These are phyloP conservation scores for Pedetes capensis DNA, from an alignment of 2,113 vertebrate species.

Conservation along the genomic window DNA sequence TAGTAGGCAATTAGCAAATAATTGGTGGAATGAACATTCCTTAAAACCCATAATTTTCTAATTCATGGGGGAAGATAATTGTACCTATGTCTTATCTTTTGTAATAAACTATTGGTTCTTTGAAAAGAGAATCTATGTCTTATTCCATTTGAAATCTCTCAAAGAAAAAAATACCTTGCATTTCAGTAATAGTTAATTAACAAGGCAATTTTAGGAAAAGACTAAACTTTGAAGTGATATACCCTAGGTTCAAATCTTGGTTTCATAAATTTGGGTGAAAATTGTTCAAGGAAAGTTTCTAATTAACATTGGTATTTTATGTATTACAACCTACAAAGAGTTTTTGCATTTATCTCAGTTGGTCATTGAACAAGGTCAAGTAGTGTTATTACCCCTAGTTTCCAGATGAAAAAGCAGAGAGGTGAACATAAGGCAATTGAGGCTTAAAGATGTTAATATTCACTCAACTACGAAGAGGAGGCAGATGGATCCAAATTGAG, in stretches of 20 bases:
- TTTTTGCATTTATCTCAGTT: background rate
- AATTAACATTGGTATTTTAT: background rate
- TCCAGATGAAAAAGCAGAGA: background rate
- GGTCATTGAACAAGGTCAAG: background rate
- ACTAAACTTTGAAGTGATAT: background rate
- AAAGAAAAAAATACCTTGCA: conserved; percentile 13
- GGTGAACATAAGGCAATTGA: background rate
- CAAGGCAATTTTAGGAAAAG: background rate
- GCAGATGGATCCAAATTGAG: background rate
- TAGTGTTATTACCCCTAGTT: background rate
- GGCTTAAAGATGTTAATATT: background rate
- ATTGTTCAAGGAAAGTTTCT: background rate
- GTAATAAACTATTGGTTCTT: background rate
- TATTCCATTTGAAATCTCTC: background rate
- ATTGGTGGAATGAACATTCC: background rate
- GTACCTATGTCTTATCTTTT: background rate
- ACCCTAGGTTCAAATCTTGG: background rate
- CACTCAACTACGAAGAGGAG: background rate
- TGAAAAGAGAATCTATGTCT: background rate
- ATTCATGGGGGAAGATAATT: background rate
- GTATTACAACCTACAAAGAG: background rate
- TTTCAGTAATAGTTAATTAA: background rate
- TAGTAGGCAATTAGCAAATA: background rate
- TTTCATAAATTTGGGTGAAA: background rate
- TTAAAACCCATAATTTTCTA: background rate